Conservation (phyloP, 2,113 vertebrate species). For the Lepidothrix coronata region DNA sequence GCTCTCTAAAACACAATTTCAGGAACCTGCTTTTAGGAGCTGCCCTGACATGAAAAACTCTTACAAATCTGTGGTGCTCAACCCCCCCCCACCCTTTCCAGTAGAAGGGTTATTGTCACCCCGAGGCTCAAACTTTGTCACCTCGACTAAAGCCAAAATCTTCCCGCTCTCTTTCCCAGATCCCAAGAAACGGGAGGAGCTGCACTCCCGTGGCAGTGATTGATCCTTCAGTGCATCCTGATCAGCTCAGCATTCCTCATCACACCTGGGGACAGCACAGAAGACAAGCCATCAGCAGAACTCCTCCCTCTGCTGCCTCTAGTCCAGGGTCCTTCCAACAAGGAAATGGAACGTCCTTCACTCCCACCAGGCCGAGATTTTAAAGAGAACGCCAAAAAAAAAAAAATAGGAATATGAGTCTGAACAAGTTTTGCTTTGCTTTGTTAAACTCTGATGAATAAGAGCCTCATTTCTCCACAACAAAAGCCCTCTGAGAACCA, state of each 20-base stretch:
- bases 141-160: rapidly evolving
- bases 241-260: neutral
- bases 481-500: neutral
- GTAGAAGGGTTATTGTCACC: neutral
- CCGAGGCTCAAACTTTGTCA: neutral
- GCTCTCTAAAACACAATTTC: neutral
- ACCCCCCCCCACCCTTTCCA: neutral
- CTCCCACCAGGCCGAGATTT: neutral
- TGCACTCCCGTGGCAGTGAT: neutral
- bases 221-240: neutral
- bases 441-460: rapidly evolving
- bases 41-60: neutral
- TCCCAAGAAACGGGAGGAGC: neutral
- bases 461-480: neutral
- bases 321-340: neutral
- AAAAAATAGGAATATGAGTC: neutral
- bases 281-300: neutral
- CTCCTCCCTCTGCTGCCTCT: neutral
- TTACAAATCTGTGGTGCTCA: neutral
- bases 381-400: neutral
- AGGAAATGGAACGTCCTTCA: neutral
- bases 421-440: neutral
- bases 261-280: neutral
- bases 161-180: neutral
- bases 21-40: neutral